Percentiles rank a stretch among this genome's conserved stretches.
phyloP scores from a whole-genome alignment of 2,888 invertebrate species.

The Hedya salicella region DNA sequence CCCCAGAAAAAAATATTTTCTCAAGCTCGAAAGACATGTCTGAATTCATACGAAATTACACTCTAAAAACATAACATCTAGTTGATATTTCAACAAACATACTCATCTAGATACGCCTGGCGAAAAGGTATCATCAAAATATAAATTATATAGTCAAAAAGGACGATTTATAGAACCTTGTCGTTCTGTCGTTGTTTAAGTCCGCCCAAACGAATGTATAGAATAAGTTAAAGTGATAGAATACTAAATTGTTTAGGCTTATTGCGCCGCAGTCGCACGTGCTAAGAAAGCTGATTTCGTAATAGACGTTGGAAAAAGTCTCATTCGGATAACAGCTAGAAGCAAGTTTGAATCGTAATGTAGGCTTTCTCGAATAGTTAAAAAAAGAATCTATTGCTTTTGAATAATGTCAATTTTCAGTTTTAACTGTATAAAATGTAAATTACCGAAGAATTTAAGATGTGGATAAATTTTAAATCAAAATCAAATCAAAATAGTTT shows the following conservation, averaged over 20 bases:
- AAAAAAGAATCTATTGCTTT: neutral
- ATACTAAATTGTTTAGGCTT: conserved; percentile 5
- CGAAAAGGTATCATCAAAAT: neutral
- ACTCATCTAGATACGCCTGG: neutral
- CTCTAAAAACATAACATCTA: neutral
- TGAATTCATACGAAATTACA: neutral
- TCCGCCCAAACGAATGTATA: neutral
- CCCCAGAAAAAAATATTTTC: neutral
- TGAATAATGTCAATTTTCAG: neutral
- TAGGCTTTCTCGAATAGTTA: neutral
- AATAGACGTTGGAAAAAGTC: neutral
- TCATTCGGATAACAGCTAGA: neutral
- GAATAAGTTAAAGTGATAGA: conserved; percentile 6
- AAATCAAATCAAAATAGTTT: no score
- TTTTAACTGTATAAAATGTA: neutral
- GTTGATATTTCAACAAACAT: neutral
- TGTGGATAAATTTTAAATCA: no score
- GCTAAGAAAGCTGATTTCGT: neutral
- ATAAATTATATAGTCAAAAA: neutral
- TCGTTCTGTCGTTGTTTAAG: neutral
- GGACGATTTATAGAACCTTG: conserved; percentile 12
- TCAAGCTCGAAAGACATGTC: neutral
- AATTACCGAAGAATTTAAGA: no score
- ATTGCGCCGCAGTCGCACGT: neutral
- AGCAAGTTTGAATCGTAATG: neutral